Conservation (phyloP, 2,888 invertebrate genomes). For the Xylocampa areola region DNA sequence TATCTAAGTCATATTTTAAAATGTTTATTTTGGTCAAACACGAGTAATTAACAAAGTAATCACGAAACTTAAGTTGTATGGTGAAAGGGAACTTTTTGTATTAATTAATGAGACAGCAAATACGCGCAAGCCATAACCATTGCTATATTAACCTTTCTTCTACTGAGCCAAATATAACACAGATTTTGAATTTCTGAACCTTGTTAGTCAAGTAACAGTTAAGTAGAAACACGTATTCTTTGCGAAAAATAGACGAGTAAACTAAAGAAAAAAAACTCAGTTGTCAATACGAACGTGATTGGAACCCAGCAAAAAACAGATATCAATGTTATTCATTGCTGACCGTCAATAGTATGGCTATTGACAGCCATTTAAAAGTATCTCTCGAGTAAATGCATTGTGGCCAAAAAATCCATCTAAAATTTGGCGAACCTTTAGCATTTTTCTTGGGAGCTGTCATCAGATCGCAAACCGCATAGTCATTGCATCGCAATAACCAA, state of each 20-base stretch:
- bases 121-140: too few relatives aligned
- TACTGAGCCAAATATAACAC: neutral
- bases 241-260: neutral
- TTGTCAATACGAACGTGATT: conserved; percentile 29
- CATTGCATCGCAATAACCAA: conserved; percentile 90
- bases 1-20: conserved; percentile 45
- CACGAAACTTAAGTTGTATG: conserved; percentile 6
- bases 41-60: conserved; percentile 26
- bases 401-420: conserved; percentile 51
- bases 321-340: conserved; percentile 37
- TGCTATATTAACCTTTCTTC: neutral
- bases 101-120: neutral
- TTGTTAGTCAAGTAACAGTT: conserved; percentile 10
- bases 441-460: conserved; percentile 76
- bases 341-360: conserved; percentile 21
- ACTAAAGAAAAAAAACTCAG: conserved; percentile 23
- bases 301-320: conserved; percentile 14
- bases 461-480: conserved; percentile 84
- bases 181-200: conserved; percentile 4
- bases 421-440: conserved; percentile 71
- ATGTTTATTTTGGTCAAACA: conserved; percentile 21
- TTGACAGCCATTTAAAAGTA: conserved; percentile 47
- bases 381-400: conserved; percentile 20
- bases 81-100: neutral
- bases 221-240: conserved; percentile 3